Conservation (phyloP, 2,797 vertebrate species). For the Smutsia temminckii region DNA sequence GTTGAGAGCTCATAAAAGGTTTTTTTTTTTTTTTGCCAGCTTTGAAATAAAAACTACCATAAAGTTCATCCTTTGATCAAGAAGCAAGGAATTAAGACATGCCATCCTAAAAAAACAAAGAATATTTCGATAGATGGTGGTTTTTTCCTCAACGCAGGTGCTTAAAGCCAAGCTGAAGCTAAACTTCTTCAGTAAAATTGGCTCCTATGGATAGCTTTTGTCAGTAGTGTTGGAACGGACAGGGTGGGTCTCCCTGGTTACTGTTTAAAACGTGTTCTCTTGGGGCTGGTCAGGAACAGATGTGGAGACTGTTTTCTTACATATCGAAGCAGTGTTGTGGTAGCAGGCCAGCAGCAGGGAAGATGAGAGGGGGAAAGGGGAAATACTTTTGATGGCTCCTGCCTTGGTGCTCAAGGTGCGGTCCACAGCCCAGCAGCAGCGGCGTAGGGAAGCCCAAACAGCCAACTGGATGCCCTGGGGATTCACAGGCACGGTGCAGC, state of each 20-base stretch:
- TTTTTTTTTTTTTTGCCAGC: neutral
- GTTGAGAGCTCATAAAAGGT: neutral
- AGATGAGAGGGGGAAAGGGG: neutral
- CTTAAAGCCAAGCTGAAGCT: neutral
- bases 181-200: neutral
- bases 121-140: neutral
- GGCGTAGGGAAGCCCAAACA: neutral
- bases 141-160: neutral
- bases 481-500: rapidly evolving
- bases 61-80: neutral
- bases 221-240: neutral
- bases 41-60: neutral
- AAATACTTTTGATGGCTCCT: neutral
- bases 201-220: neutral
- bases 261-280: neutral
- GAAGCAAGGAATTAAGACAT: neutral
- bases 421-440: neutral
- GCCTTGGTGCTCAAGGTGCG: neutral
- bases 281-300: neutral
- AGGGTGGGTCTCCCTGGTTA: neutral
- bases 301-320: neutral
- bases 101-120: neutral
- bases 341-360: neutral
- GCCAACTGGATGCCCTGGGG: rapidly evolving
- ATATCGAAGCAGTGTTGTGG: neutral